phyloP scores from a whole-genome alignment of 2,888 invertebrate genomes.

The Cantharis flavilabris region DNA sequence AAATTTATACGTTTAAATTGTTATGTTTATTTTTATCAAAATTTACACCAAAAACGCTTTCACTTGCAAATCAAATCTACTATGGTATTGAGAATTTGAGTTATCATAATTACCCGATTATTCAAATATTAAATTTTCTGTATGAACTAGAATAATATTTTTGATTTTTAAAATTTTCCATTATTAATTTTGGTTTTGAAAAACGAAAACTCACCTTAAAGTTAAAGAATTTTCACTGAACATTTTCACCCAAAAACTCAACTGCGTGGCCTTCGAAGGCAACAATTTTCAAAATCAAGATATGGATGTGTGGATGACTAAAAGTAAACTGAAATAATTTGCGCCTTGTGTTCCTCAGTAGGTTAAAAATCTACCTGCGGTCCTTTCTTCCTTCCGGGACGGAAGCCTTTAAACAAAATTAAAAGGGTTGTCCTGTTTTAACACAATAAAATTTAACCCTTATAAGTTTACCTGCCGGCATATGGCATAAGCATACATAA shows the following conservation, averaged over 20 bases:
- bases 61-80: neutral
- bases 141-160: too few species aligned
- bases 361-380: conserved; percentile 54
- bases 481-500: conserved; percentile 40
- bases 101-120: too few species aligned
- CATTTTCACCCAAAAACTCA: neutral
- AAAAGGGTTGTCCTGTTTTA: conserved; percentile 52
- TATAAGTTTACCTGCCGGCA: conserved; percentile 53
- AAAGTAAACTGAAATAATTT: conserved; percentile 52
- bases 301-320: conserved; percentile 48
- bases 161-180: too few species aligned
- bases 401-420: conserved; percentile 42
- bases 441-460: conserved; percentile 44
- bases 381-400: conserved; percentile 55
- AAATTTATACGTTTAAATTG: conserved; percentile 21
- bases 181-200: neutral
- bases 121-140: too few species aligned
- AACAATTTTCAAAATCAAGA: conserved; percentile 7
- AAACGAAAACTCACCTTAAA: neutral
- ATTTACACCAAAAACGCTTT: neutral
- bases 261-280: neutral
- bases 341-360: conserved; percentile 43
- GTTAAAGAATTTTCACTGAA: neutral
- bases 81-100: too few species aligned
- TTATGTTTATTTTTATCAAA: conserved; percentile 4